Conservation (phyloP, 2,888 invertebrate genomes). For the Tanypteryx hageni region DNA sequence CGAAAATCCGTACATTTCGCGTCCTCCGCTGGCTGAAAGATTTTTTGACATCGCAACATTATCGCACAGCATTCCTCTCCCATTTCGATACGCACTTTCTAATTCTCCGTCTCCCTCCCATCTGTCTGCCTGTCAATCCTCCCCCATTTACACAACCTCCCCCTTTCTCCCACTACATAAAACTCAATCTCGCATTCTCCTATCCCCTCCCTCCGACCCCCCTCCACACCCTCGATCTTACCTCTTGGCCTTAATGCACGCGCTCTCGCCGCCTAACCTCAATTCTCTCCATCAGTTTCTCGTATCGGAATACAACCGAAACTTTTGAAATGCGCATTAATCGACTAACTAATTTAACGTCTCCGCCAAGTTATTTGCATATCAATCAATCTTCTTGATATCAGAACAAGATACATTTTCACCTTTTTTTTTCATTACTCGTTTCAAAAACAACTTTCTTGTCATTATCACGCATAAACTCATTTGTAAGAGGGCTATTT, state of each 20-base stretch:
- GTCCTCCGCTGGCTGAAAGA: background rate
- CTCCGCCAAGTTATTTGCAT: no score
- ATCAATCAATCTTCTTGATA: no score
- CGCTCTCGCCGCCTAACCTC: slow-evolving; percentile 8
- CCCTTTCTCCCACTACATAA: no score
- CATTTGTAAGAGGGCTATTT: no score
- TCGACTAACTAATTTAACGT: background rate
- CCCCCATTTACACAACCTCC: background rate
- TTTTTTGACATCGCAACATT: background rate
- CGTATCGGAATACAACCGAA: background rate
- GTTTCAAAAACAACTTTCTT: no score
- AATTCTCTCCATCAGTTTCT: background rate
- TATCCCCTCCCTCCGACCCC: no score
- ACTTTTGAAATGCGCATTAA: background rate
- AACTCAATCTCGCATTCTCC: no score
- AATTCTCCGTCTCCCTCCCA: slow-evolving; percentile 24
- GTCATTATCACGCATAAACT: no score
- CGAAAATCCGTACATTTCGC: background rate
- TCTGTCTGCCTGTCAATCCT: background rate
- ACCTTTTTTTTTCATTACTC: no score
- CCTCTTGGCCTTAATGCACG: slow-evolving; percentile 4
- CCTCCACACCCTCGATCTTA: background rate
- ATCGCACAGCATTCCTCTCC: background rate
- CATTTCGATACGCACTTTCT: slow-evolving; percentile 26
- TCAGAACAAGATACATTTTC: no score